Evolutionary conservation across 2,113 vertebrate species (phyloP), one percentile per base, ranked within the genome.

Genomic region (Microtus montanus): DNA sequence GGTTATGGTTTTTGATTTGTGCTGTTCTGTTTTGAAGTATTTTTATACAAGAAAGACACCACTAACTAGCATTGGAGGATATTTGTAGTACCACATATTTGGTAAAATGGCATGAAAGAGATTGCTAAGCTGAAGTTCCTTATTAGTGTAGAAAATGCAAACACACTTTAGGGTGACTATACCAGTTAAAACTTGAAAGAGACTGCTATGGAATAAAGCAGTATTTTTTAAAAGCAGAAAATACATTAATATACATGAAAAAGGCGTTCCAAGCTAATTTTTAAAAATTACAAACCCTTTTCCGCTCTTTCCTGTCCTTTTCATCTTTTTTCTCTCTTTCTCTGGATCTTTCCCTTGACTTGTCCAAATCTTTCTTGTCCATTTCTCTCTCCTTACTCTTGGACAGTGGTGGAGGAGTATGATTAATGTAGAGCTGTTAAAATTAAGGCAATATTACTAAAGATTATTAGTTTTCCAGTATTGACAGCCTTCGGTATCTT

Each of bases 261-360:
- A 41, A 28, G 94, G 63, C 58, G 96, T 97, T 94, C 97, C 96
- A 96, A 98, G 95, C 96, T 96, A 98, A 79, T 95, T 96, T 94
- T 87, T n/a, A 96, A 97, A 97, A 96, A 35, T 92, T 97, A 99
- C 99, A 98, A 98, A 99, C 99, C 98, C 99, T 99, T 98, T 99
- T 99, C 84, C 98, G 98, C 14, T 99, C 99, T 98, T 99, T 99
- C 97, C 99, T 99, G 96, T 99, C 99, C 97, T 99, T 99, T 82
- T 99, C 99, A 97, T 99, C 99, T 97, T 99, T 99, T 98, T 99
- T 99, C 98, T 99, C 99, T 98, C 99, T 99, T 98, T 99, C 99
- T 98, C 99, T 98, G 98, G 99, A 99, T 98, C 99, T 99, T 98
- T 99, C 99, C 98, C 99, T 99, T 95, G 98, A 98, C 97, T 99